Conservation (phyloP, 2,113 vertebrate genomes). For the Vombatus ursinus region DNA sequence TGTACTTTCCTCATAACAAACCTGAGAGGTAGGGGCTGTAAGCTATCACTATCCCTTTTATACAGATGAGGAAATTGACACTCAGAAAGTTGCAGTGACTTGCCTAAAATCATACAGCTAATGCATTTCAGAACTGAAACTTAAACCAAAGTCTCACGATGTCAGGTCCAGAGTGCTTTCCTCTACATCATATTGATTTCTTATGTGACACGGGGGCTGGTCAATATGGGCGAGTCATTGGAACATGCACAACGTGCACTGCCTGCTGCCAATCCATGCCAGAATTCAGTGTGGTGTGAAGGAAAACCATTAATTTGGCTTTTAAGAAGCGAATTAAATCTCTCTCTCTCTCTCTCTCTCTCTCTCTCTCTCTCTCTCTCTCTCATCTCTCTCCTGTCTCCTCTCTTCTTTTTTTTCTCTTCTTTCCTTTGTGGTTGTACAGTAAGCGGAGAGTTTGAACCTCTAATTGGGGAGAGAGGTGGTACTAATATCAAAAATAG, state of each 20-base stretch:
- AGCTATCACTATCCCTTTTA: neutral
- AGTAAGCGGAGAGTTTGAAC: neutral
- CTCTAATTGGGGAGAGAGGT: no score
- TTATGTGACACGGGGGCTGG: neutral
- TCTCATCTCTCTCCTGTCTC: neutral
- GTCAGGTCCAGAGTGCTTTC: neutral
- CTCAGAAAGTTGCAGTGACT: neutral
- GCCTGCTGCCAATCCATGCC: neutral
- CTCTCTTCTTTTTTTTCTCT: neutral
- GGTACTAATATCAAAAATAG: neutral
- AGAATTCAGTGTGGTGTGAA: neutral
- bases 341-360: neutral
- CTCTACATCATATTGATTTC: neutral
- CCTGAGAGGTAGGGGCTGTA: neutral
- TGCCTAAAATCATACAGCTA: neutral
- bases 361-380: neutral
- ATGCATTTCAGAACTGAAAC: neutral
- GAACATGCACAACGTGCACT: neutral
- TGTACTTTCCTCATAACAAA: neutral
- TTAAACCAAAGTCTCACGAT: neutral
- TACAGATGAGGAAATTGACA: neutral
- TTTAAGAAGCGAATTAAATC: neutral
- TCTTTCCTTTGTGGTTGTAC: neutral
- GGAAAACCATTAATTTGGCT: neutral
- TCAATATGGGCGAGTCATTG: neutral